A percentile compares a stretch with the other conserved stretches of the same genome.
These are phyloP conservation scores for Drosophila saltans DNA, from an alignment of 1,140 invertebrate species.

Conservation along the genomic window DNA sequence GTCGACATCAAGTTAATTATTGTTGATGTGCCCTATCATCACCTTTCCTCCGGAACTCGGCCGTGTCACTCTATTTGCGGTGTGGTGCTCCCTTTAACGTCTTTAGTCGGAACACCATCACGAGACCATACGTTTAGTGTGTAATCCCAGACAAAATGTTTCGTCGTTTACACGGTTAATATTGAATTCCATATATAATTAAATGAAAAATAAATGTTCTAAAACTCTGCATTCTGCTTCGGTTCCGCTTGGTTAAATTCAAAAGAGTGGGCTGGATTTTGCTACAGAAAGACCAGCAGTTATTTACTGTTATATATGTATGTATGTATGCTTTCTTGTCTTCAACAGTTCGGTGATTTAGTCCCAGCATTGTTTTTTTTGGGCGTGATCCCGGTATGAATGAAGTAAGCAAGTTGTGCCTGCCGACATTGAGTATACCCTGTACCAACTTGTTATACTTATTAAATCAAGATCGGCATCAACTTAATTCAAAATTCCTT, in stretches of 20 bases:
- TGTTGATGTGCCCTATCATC: conserved; percentile 66
- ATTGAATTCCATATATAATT: too few relatives aligned
- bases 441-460: too few relatives aligned
- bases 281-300: conserved; percentile 41
- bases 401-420: background rate
- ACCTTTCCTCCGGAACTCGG: conserved; percentile 18
- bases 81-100: too few relatives aligned
- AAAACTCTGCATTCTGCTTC: conserved; percentile 18
- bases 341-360: conserved; percentile 23
- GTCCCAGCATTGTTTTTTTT: conserved; percentile 69
- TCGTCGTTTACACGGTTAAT: too few relatives aligned
- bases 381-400: conserved; percentile 55
- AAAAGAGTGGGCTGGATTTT: conserved; percentile 58
- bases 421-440: too few relatives aligned
- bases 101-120: too few relatives aligned
- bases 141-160: too few relatives aligned
- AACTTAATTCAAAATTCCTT: too few relatives aligned
- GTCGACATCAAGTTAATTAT: conserved; percentile 59
- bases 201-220: too few relatives aligned
- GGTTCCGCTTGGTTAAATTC: conserved; percentile 63
- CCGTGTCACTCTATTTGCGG: too few relatives aligned
- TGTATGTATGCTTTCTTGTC: conserved; percentile 7
- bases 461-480: too few relatives aligned
- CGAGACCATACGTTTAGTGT: too few relatives aligned
- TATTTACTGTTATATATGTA: conserved; percentile 17